Evolutionary conservation across 2,113 vertebrate genomes (phyloP), one percentile per base, ranked within the genome.

Genomic region (Phainopepla nitens): DNA sequence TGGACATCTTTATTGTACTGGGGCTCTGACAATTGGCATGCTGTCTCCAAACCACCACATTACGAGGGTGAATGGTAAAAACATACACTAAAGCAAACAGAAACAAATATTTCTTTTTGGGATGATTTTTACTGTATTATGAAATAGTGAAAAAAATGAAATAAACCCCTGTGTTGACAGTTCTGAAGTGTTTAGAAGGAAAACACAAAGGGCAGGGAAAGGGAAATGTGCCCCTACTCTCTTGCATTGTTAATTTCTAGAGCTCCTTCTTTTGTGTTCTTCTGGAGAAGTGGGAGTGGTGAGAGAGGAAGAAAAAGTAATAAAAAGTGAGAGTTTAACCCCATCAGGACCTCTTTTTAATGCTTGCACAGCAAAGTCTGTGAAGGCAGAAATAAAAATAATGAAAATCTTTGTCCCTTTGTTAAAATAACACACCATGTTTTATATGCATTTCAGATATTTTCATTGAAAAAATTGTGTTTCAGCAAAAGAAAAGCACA

Each of bases 321-420:
- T 73, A 69, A 72, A 53, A 88, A 90, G 16, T 66, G 45, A 77
- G 11, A 90, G 5, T 93, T 95, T 95, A 87, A 82, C 84, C 72
- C 87, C 57, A 90, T 76, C 49, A 71, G 50, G 73, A 76, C 78
- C 53, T 93, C 36, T 76, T 82, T 64, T 53, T 79, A 79, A 85
- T 90, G 84, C 84, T 94, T 94, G 41, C 57, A 93, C 65, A 97
- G 73, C 84, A 93, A 95, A 92, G 17, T 80, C 68, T 44, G 39
- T 56, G 60, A 53, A 77, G 57, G 25, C 15, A 87, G 57, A 76
- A 93, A 93, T 76, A 96, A 95, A 96, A 93, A 73, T 77, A 95
- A 89, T 75, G 21, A 83, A 84, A 92, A 49, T 14, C 14, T 79
- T 94, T 79, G 41, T 76, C 28, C 84, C 68, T 60, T 70, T 68